Evolutionary conservation across 2,797 vertebrate genomes (phyloP), one percentile per base, ranked within the genome.

Genomic region (Gambelia wislizenii): DNA sequence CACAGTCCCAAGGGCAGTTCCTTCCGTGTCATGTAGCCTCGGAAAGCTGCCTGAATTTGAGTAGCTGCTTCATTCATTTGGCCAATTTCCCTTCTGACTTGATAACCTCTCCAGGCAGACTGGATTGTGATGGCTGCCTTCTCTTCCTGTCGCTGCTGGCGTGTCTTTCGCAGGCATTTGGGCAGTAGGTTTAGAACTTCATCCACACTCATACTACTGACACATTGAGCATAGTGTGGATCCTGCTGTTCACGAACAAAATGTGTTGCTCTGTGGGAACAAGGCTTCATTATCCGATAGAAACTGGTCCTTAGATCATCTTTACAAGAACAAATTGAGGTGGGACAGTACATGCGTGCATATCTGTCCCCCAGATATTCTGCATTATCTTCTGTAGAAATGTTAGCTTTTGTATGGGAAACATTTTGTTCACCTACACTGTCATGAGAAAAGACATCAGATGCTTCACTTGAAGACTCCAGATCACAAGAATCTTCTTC

Each of bases 1-100:
- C 67, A 79, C 80, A 91, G 83, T 10, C 36, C 70, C 52, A 84
- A 56, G 47, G 82, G 75, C 47, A 93, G 67, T 9, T 91, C 47
- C 78, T 84, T 84, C 3, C 6, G 1, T 0, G 0, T 84, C 75
- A 69, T 74, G 16, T 85, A 27, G 14, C 80, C 54, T 89, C 0
- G 0, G 47, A 87, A 90, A 82, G 9, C 14, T 22, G 77, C 69
- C 42, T 94, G 88, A 87, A 83, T 92, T 67, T 16, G 84, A 44
- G n/a, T 0, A 0, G 91, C 78, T 30, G 77, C 83, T 74, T 91
- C 83, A 25, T 85, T 77, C n/a, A 69, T 88, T 67, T 76, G 2
- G 1, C 83, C 22, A 16, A 81, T 27, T 30, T 84, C 7, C 74
- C 79, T 87, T 61, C 4, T 0, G 6, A n/a, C 0, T 0, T 6